Conservation (phyloP, 2,113 vertebrate species). For the Lamprologus sp. region DNA sequence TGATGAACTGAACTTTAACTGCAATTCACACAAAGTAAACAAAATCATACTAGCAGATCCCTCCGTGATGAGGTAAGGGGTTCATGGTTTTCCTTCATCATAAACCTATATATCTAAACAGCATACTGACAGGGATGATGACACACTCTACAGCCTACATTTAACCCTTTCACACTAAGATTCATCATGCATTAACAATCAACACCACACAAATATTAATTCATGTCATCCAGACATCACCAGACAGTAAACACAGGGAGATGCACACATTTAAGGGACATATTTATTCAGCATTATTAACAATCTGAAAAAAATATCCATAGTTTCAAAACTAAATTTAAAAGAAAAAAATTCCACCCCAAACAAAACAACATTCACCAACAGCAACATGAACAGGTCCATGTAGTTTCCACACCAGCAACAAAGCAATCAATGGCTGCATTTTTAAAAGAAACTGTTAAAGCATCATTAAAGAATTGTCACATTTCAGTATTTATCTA, state of each 20-base stretch:
- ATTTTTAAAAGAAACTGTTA: not conserved
- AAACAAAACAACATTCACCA: not conserved
- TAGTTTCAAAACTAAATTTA: not conserved
- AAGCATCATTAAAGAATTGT: not conserved
- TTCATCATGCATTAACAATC: constrained; percentile 10
- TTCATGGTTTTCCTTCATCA: not conserved
- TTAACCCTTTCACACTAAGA: not conserved
- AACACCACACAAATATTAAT: constrained; percentile 29
- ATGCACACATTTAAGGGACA: not conserved
- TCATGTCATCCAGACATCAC: not conserved
- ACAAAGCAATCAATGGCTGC: not conserved
- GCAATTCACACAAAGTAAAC: not conserved
- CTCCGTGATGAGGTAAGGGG: not conserved
- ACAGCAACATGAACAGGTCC: not conserved
- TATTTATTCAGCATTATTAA: constrained; percentile 16
- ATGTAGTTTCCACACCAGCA: not conserved
- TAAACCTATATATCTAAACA: not conserved
- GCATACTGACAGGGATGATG: not conserved
- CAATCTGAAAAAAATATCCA: not conserved
- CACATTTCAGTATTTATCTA: not conserved
- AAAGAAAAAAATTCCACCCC: not conserved
- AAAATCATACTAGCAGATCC: not conserved
- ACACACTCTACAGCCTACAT: not conserved
- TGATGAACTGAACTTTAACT: not conserved
- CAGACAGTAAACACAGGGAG: not conserved